These are phyloP conservation scores for Taxidea taxus DNA, from an alignment of 2,113 vertebrate genomes.

Conservation along the genomic window DNA sequence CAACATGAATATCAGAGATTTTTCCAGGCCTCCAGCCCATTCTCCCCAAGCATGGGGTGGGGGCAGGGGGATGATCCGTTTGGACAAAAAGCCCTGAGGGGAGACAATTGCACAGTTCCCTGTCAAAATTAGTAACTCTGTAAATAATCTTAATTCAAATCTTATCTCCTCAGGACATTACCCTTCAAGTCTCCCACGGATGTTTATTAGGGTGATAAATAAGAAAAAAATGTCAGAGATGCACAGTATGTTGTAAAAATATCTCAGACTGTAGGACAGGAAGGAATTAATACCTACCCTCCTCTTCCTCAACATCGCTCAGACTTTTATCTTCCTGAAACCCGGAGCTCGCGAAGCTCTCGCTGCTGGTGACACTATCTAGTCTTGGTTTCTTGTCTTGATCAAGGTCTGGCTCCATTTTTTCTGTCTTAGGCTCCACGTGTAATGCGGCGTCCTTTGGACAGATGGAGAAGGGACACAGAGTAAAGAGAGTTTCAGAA, in stretches of 20 bases:
- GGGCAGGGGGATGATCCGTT: accelerated
- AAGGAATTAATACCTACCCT: slow-evolving; percentile 87
- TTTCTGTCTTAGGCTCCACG: slow-evolving; percentile 73
- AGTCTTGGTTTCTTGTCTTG: slow-evolving; percentile 77
- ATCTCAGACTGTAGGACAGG: slow-evolving; percentile 78
- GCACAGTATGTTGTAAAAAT: slow-evolving; percentile 83
- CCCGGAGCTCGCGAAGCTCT: slow-evolving; percentile 83
- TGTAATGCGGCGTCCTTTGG: slow-evolving; percentile 81
- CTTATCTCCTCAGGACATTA: slow-evolving; percentile 81
- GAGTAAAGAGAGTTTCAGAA: neutral
- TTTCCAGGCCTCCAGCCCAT: slow-evolving; percentile 47
- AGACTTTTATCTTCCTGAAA: slow-evolving; percentile 87
- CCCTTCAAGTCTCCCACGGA: slow-evolving; percentile 83
- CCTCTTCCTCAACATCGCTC: slow-evolving; percentile 85
- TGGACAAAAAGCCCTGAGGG: neutral
- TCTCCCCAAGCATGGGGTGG: neutral
- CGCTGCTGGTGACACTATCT: slow-evolving; percentile 81
- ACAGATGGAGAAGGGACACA: slow-evolving; percentile 28
- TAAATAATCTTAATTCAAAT: slow-evolving; percentile 85
- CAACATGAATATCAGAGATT: neutral
- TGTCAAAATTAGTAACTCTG: slow-evolving; percentile 83
- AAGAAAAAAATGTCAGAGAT: slow-evolving; percentile 84
- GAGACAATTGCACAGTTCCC: slow-evolving; percentile 77
- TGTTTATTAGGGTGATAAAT: slow-evolving; percentile 87
- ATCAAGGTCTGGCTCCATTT: slow-evolving; percentile 65